Evolutionary conservation across 2,113 vertebrate species (phyloP).

Genomic region (rabbit (Oryctolagus cuniculus)): mOryCun1.1 NC_091453.1:95830001-95830500

Average conservation of each 20-base stretch:
- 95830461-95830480: slow-evolving; percentile 99
- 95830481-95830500: slow-evolving; percentile 84
- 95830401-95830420: slow-evolving; percentile 99
- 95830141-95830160: slow-evolving; percentile 44
- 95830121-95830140: not conserved
- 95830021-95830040: slow-evolving; percentile 27
- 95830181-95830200: slow-evolving; percentile 22
- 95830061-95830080: slow-evolving; percentile 5
- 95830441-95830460: slow-evolving; percentile 97
- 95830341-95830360: not conserved
- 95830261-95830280: slow-evolving; percentile 99
- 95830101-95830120: slow-evolving; percentile 58
- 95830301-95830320: slow-evolving; percentile 97
- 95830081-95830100: slow-evolving; percentile 33
- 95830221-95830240: slow-evolving; percentile 20
- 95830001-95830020: slow-evolving; percentile 7
- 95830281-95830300: slow-evolving; percentile 98
- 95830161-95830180: not conserved
- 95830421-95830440: slow-evolving; percentile 96
- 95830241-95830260: slow-evolving; percentile 91
- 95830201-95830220: not conserved
- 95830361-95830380: not conserved
- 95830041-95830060: not conserved
- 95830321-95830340: slow-evolving; percentile 92
- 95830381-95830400: slow-evolving; percentile 24